Conservation (phyloP, 2,113 vertebrate species). For the Ahaetulla prasina region DNA sequence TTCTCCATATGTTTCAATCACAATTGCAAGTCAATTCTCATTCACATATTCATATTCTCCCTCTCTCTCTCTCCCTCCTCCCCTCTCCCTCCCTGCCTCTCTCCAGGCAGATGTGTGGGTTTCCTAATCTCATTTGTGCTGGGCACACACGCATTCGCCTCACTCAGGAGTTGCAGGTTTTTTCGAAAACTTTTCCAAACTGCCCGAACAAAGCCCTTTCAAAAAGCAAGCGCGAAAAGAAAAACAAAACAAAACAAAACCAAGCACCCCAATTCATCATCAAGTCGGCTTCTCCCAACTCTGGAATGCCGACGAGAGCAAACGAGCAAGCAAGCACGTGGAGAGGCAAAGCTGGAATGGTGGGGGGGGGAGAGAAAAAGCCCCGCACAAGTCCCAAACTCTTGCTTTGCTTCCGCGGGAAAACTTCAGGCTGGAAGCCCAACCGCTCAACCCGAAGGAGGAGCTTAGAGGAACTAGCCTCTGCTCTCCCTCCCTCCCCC, state of each 20-base stretch:
- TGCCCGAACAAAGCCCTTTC: background rate
- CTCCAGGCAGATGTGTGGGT: slow-evolving; percentile 29
- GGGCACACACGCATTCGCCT: slow-evolving; percentile 16
- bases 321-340: background rate
- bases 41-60: no score
- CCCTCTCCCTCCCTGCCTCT: no score
- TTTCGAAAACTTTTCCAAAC: background rate
- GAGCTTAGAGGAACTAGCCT: background rate
- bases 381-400: rapidly evolving
- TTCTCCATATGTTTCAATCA: slow-evolving; percentile 31
- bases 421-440: background rate
- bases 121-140: slow-evolving; percentile 44
- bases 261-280: background rate
- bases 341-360: background rate
- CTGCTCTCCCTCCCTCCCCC: rapidly evolving
- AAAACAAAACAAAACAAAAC: rapidly evolving
- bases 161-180: background rate
- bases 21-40: slow-evolving; percentile 21
- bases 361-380: background rate
- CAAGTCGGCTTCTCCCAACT: slow-evolving; percentile 13
- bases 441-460: background rate
- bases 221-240: background rate
- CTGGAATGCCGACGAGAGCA: background rate
- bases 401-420: background rate
- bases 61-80: no score